Conservation (phyloP, 2,113 vertebrate genomes). For the Lepus europaeus region DNA sequence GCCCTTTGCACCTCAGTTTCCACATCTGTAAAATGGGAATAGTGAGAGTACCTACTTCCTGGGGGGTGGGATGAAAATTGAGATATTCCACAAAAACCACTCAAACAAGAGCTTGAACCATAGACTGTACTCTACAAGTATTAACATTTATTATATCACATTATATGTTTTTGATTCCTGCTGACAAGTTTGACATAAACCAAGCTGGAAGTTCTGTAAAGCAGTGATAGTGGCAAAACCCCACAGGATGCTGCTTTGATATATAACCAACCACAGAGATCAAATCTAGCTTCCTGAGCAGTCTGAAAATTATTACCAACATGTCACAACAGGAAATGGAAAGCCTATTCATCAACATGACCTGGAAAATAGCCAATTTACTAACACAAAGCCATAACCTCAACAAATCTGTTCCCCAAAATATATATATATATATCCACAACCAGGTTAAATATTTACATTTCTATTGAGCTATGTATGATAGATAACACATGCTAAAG, state of each 20-base stretch:
- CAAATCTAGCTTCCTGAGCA: slow-evolving; percentile 70
- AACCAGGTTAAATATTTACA: slow-evolving; percentile 43
- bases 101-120: neutral
- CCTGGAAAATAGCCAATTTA: slow-evolving; percentile 67
- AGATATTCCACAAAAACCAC: neutral
- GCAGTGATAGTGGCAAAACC: slow-evolving; percentile 54
- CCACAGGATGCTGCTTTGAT: slow-evolving; percentile 64
- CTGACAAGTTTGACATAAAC: slow-evolving; percentile 54
- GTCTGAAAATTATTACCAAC: slow-evolving; percentile 68
- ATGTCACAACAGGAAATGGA: slow-evolving; percentile 70
- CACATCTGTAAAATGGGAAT: neutral
- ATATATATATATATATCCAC: neutral
- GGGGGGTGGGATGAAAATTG: neutral
- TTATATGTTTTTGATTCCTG: neutral
- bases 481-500: neutral
- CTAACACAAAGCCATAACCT: slow-evolving; percentile 60
- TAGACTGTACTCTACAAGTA: neutral
- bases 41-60: neutral
- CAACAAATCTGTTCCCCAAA: slow-evolving; percentile 58
- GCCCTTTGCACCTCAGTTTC: slow-evolving; percentile 40
- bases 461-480: neutral
- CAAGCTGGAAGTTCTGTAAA: slow-evolving; percentile 65
- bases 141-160: slow-evolving; percentile 19
- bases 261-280: slow-evolving; percentile 68
- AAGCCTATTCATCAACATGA: slow-evolving; percentile 51